Conservation (phyloP, 35 echinoderm and acorn worm genomes). For the Apostichopus californicus region DNA sequence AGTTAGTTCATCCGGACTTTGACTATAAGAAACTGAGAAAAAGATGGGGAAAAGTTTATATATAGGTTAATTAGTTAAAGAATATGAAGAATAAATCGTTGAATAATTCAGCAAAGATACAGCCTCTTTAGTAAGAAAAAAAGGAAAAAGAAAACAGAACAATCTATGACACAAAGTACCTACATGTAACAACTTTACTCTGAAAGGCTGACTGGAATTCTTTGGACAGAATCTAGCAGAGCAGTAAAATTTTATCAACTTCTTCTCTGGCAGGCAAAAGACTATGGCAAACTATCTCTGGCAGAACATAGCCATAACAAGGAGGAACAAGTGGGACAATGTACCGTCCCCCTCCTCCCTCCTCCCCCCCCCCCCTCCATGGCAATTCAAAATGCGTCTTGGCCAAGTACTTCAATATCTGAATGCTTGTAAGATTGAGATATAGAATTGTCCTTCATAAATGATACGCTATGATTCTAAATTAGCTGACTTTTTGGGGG, state of each 20-base stretch:
- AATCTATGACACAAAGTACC: background rate
- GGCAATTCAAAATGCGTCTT: too few species aligned
- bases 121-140: background rate
- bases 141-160: background rate
- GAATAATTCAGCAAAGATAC: background rate
- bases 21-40: too few species aligned
- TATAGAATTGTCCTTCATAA: too few species aligned
- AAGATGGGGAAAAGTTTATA: too few species aligned
- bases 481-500: too few species aligned
- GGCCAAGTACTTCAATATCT: too few species aligned
- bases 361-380: too few species aligned
- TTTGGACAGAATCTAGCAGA: background rate
- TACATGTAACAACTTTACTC: background rate
- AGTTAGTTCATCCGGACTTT: too few species aligned
- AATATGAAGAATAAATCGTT: background rate
- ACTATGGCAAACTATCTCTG: background rate
- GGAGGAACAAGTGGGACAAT: background rate
- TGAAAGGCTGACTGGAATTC: constrained; percentile 1
- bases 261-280: background rate
- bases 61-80: background rate
- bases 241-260: background rate
- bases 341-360: too few species aligned
- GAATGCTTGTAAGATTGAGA: too few species aligned
- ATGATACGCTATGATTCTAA: too few species aligned
- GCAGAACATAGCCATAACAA: background rate